phyloP scores from a whole-genome alignment of 2,888 invertebrate species.

The Apodemia duryi region DNA sequence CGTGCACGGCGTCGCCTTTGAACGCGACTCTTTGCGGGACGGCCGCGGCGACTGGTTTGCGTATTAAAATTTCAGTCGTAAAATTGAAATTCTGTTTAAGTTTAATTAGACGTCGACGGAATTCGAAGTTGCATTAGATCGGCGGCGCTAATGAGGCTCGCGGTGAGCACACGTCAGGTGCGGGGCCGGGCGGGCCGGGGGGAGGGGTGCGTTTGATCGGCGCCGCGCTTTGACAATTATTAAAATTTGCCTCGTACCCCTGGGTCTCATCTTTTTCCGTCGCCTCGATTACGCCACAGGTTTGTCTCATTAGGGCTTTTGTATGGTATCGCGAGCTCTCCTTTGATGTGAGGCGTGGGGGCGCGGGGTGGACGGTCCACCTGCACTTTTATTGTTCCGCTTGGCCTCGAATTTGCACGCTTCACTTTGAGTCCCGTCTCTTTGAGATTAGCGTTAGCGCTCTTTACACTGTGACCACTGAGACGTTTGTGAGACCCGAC shows the following conservation, averaged over 20 bases:
- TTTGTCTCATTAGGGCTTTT: slow-evolving; percentile 80
- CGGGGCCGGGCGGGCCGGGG: slow-evolving; percentile 33
- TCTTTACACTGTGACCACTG: slow-evolving; percentile 38
- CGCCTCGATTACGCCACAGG: slow-evolving; percentile 79
- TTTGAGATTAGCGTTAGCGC: slow-evolving; percentile 62
- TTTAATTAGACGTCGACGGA: slow-evolving; percentile 73
- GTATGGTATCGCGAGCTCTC: slow-evolving; percentile 72
- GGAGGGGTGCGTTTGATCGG: slow-evolving; percentile 68
- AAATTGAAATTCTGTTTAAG: slow-evolving; percentile 76
- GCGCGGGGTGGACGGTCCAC: slow-evolving; percentile 62
- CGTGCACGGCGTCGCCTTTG: slow-evolving; percentile 76
- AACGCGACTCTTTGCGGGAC: slow-evolving; percentile 67
- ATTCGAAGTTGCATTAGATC: slow-evolving; percentile 75
- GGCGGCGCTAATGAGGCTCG: slow-evolving; percentile 75
- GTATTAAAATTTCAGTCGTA: slow-evolving; percentile 74
- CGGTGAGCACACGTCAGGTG: slow-evolving; percentile 71
- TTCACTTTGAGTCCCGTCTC: slow-evolving; percentile 67
- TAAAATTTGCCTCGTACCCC: slow-evolving; percentile 80
- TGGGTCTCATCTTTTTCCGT: slow-evolving; percentile 77
- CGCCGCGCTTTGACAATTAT: slow-evolving; percentile 81
- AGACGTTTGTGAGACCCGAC: slow-evolving; percentile 26
- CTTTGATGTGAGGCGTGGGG: slow-evolving; percentile 67
- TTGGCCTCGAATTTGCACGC: slow-evolving; percentile 71
- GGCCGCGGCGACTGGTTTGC: slow-evolving; percentile 66
- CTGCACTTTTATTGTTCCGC: slow-evolving; percentile 76